phyloP scores from a whole-genome alignment of 2,888 invertebrate genomes.

The Cenopis cana region DNA sequence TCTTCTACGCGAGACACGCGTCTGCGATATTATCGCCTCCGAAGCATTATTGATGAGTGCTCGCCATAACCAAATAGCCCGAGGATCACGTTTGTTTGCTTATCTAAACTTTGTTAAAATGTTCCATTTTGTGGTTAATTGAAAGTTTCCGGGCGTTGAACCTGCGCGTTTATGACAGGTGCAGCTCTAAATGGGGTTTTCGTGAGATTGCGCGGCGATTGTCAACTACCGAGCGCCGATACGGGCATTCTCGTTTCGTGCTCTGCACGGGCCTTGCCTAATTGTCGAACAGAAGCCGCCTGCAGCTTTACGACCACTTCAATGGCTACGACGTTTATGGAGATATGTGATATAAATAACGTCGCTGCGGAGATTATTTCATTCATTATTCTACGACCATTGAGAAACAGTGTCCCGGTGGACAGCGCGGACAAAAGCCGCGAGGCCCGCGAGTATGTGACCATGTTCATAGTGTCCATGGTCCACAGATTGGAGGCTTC shows the following conservation, averaged over 20 bases:
- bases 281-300: slow-evolving; percentile 80
- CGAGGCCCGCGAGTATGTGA: slow-evolving; percentile 61
- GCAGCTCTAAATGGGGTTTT: slow-evolving; percentile 78
- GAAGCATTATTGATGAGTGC: slow-evolving; percentile 82
- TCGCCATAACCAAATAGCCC: slow-evolving; percentile 81
- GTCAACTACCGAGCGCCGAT: slow-evolving; percentile 72
- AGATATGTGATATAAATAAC: slow-evolving; percentile 75
- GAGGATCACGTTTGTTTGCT: slow-evolving; percentile 81
- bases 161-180: slow-evolving; percentile 77
- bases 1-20: slow-evolving; percentile 79
- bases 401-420: slow-evolving; percentile 66
- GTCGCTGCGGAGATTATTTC: slow-evolving; percentile 75
- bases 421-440: slow-evolving; percentile 69
- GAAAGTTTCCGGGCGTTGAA: slow-evolving; percentile 69
- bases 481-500: slow-evolving; percentile 64
- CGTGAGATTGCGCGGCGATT: slow-evolving; percentile 81
- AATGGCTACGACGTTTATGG: slow-evolving; percentile 72
- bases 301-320: slow-evolving; percentile 67
- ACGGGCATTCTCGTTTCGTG: slow-evolving; percentile 64
- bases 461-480: slow-evolving; percentile 55
- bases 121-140: slow-evolving; percentile 74
- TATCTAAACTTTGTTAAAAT: slow-evolving; percentile 74
- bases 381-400: slow-evolving; percentile 77
- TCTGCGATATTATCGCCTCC: slow-evolving; percentile 79
- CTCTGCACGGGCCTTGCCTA: slow-evolving; percentile 65